Percentiles rank a stretch among this genome's conserved stretches.
phyloP scores from a whole-genome alignment of 1,140 invertebrate genomes.

The Eumeta japonica region DNA sequence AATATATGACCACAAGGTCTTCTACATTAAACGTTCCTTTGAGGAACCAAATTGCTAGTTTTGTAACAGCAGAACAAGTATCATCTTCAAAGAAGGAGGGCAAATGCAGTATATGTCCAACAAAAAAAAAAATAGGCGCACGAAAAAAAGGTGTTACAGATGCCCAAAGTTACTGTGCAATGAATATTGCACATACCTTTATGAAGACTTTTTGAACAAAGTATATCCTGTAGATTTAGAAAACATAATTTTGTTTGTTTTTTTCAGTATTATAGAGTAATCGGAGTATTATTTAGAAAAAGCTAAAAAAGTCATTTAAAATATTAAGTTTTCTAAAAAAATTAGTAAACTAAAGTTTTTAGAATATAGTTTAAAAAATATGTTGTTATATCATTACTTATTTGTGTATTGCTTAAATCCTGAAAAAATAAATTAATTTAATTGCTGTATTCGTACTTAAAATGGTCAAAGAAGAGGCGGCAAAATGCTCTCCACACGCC shows the following conservation, averaged over 20 bases:
- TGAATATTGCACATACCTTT: constrained; percentile 12
- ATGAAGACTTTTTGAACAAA: constrained; percentile 12
- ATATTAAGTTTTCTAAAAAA: too few species aligned
- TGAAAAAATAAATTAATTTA: too few species aligned
- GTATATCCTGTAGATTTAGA: too few species aligned
- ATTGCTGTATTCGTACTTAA: constrained; percentile 10
- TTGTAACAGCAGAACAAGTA: constrained; percentile 10
- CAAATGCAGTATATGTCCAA: too few species aligned
- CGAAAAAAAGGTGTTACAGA: constrained; percentile 13
- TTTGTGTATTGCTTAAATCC: constrained; percentile 7
- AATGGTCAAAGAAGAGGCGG: constrained; percentile 8
- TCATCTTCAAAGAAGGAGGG: too few species aligned
- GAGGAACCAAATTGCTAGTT: constrained; percentile 13
- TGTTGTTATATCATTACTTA: too few species aligned
- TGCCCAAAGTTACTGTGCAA: too few species aligned
- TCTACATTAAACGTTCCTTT: constrained; percentile 9
- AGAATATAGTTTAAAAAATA: constrained; percentile 9
- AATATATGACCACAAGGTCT: constrained; percentile 11
- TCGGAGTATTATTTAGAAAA: constrained; percentile 8
- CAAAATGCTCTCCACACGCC: constrained; percentile 13
- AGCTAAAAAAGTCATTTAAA: constrained; percentile 10
- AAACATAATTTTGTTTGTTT: constrained; percentile 6
- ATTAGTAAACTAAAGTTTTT: constrained; percentile 9
- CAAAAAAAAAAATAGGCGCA: constrained; percentile 12
- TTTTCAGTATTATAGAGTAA: constrained; percentile 10